Percentiles rank a stretch among this genome's conserved stretches.
These are phyloP conservation scores for Sterrhoptilus dennistouni DNA, from an alignment of 2,113 vertebrate species.

Conservation along the genomic window DNA sequence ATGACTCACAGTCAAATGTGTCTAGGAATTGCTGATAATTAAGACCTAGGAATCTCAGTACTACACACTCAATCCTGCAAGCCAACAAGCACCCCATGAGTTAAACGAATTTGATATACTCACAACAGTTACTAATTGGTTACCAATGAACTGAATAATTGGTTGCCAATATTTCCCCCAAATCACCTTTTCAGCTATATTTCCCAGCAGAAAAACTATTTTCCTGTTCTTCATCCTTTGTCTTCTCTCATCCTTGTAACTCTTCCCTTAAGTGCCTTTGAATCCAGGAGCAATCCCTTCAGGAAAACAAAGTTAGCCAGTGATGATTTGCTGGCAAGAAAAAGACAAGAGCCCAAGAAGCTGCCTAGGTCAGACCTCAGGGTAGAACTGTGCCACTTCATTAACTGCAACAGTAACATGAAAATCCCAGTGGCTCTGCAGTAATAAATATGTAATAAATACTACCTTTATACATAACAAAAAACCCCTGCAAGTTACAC, in stretches of 20 bases:
- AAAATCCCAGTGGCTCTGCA: background rate
- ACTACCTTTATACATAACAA: background rate
- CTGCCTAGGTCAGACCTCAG: slow-evolving; percentile 6
- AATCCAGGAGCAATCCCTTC: background rate
- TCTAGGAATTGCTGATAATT: background rate
- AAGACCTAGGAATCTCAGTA: background rate
- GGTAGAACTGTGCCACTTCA: background rate
- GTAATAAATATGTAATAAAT: slow-evolving; percentile 38
- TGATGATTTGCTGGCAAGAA: background rate
- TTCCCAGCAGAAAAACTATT: background rate
- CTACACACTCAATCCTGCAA: background rate
- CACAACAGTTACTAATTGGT: background rate
- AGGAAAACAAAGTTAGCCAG: background rate
- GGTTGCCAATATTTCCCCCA: background rate
- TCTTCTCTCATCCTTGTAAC: background rate
- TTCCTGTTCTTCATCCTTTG: background rate
- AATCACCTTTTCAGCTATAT: background rate
- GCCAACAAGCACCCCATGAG: background rate
- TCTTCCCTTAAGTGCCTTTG: background rate
- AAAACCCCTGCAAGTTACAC: background rate
- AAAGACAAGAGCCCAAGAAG: background rate
- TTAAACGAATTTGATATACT: background rate
- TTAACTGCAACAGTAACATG: background rate
- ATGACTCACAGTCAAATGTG: background rate
- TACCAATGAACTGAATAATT: slow-evolving; percentile 6